phyloP scores from a whole-genome alignment of 2,797 vertebrate genomes.

The Clangula hyemalis region DNA sequence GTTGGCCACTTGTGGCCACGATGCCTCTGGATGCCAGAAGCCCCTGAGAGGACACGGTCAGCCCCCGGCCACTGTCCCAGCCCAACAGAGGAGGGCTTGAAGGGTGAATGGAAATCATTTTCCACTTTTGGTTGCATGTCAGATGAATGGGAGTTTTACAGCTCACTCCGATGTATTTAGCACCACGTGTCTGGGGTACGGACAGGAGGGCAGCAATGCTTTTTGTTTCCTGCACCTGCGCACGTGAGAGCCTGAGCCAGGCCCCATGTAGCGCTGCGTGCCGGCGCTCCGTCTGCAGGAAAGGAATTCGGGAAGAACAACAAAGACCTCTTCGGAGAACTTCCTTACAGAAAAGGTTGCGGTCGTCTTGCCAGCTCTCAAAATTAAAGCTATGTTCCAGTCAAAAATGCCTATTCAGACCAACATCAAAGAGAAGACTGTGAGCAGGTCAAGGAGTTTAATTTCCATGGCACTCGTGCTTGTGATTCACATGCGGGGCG shows the following conservation, averaged over 20 bases:
- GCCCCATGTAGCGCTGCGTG: not conserved
- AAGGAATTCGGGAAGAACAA: constrained; percentile 9
- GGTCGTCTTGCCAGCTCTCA: constrained; percentile 46
- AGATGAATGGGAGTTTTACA: not conserved
- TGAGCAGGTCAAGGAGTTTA: constrained; percentile 72
- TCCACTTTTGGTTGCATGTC: not conserved
- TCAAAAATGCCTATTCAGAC: constrained; percentile 73
- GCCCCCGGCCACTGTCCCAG: too few species aligned
- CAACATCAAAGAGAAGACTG: constrained; percentile 71
- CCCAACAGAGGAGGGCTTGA: not conserved
- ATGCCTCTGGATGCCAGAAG: not conserved
- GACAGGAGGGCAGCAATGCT: not conserved
- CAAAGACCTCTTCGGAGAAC: not conserved
- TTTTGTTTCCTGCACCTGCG: constrained; percentile 21
- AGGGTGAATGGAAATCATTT: not conserved
- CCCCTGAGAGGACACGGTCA: fast-evolving
- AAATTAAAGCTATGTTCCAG: constrained; percentile 63
- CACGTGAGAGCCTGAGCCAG: fast-evolving
- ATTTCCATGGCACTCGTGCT: constrained; percentile 71
- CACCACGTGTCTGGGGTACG: not conserved
- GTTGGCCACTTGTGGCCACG: fast-evolving
- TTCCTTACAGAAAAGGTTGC: constrained; percentile 42
- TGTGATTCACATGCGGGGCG: constrained; percentile 62
- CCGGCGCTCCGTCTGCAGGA: not conserved
- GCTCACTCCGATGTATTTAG: not conserved